A percentile compares a stretch with the other conserved stretches of the same genome.
phyloP scores from a whole-genome alignment of 2,888 invertebrate species.

The Tipula vernalis region DNA sequence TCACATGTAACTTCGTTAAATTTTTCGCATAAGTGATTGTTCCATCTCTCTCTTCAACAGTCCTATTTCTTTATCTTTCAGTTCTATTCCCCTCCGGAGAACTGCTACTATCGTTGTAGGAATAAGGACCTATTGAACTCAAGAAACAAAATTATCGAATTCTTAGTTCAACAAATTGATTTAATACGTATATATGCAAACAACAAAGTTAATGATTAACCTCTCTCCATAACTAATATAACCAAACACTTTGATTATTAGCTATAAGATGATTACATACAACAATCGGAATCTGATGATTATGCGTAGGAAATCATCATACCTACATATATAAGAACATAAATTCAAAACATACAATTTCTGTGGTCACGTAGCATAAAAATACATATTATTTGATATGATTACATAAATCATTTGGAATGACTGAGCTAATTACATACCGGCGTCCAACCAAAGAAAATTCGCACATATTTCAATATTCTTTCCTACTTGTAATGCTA shows the following conservation, averaged over 20 bases:
- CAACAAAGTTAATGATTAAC: neutral
- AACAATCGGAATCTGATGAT: neutral
- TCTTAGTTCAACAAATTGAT: neutral
- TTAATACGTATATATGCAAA: neutral
- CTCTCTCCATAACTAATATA: neutral
- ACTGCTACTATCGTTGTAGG: no score
- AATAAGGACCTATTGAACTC: neutral
- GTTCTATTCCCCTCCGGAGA: no score
- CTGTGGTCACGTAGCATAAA: neutral
- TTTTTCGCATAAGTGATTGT: no score
- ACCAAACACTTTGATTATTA: neutral
- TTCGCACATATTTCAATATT: neutral
- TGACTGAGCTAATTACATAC: neutral
- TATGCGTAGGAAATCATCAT: neutral
- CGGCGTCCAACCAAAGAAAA: neutral
- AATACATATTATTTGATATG: neutral
- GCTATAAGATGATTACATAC: neutral
- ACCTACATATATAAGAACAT: neutral
- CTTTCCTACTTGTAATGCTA: neutral
- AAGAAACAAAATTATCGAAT: neutral
- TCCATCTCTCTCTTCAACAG: no score
- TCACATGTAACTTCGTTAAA: no score
- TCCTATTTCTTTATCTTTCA: no score
- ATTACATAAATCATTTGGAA: neutral
- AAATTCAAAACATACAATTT: neutral